Evolutionary conservation across 2,888 invertebrate species (phyloP).

Genomic region (Drosophila subsilvestris): DNA sequence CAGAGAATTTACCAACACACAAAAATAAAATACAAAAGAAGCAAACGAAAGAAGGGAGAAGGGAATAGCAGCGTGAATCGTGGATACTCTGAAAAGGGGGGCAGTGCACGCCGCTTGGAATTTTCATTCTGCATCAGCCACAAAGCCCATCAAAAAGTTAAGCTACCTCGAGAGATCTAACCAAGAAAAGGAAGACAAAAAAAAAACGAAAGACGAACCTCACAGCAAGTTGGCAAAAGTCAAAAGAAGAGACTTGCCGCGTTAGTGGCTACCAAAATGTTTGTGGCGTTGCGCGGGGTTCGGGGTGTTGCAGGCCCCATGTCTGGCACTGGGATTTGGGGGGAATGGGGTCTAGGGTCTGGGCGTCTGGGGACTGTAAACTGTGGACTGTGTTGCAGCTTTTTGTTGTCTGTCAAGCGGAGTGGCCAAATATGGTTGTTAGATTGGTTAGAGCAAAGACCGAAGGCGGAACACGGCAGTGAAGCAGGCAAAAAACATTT

Average conservation of each 20-base stretch:
- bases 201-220: slow-evolving; percentile 3
- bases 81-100: background rate
- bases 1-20: slow-evolving; percentile 57
- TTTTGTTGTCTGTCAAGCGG: slow-evolving; percentile 75
- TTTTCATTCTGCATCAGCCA: background rate
- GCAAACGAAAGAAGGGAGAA: background rate
- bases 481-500: slow-evolving; percentile 32
- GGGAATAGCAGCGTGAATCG: background rate
- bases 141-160: background rate
- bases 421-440: slow-evolving; percentile 80
- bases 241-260: slow-evolving; percentile 44
- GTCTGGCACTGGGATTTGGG: slow-evolving; percentile 22
- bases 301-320: slow-evolving; percentile 9
- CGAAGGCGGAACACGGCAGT: slow-evolving; percentile 40
- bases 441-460: slow-evolving; percentile 55
- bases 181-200: background rate
- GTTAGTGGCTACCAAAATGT: slow-evolving; percentile 46
- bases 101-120: no score
- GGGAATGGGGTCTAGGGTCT: background rate
- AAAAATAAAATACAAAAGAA: slow-evolving; percentile 4
- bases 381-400: slow-evolving; percentile 34
- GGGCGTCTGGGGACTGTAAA: slow-evolving; percentile 21
- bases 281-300: slow-evolving; percentile 33
- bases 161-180: background rate
- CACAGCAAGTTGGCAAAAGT: slow-evolving; percentile 42